A percentile compares a stretch with the other conserved stretches of the same genome.
These are phyloP conservation scores for Noturus placidus DNA, from an alignment of 2,113 vertebrate genomes.

Conservation along the genomic window DNA sequence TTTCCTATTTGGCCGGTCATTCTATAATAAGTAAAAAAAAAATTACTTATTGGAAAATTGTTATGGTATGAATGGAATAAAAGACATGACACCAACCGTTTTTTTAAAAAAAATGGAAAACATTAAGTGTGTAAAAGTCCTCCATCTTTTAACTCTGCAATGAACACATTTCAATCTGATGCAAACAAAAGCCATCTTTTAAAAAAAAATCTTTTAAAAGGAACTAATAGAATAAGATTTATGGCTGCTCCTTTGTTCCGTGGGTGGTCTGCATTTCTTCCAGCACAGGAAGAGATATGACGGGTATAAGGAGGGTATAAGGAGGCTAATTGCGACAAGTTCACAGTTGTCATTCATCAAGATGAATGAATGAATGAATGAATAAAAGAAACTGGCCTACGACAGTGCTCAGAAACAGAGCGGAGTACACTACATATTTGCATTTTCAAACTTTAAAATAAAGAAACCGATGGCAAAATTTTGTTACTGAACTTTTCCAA, in stretches of 20 bases:
- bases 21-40: too few species aligned
- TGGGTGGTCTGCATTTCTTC: conserved; percentile 40
- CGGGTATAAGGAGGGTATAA: neutral
- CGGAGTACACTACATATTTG: neutral
- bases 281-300: conserved; percentile 26
- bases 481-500: neutral
- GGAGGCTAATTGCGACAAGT: conserved; percentile 11
- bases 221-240: neutral
- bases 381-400: neutral
- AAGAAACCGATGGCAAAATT: neutral
- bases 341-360: neutral
- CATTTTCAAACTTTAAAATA: neutral
- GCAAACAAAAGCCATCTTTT: neutral
- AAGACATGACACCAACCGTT: too few species aligned
- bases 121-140: too few species aligned
- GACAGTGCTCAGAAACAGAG: neutral
- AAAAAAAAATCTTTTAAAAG: neutral
- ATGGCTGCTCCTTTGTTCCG: neutral
- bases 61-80: too few species aligned
- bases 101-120: too few species aligned
- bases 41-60: too few species aligned
- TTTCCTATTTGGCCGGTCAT: too few species aligned
- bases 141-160: neutral
- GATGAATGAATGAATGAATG: neutral
- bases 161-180: neutral